These are phyloP conservation scores for Lordiphosa mommai DNA, from an alignment of 1,140 invertebrate species.

Conservation along the genomic window DNA sequence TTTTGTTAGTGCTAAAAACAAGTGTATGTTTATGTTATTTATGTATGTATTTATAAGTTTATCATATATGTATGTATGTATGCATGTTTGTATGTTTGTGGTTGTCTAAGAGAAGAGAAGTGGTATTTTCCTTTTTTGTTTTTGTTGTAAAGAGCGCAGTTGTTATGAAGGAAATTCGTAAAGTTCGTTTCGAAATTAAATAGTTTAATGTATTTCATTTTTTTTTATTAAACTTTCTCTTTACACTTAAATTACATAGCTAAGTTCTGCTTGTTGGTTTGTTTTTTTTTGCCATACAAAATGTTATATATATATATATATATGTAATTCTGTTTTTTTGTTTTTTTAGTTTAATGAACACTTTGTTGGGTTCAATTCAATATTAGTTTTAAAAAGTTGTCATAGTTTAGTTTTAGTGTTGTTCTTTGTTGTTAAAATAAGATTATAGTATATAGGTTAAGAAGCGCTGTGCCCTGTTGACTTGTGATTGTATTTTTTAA, in stretches of 20 bases:
- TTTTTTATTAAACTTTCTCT: slow-evolving; percentile 57
- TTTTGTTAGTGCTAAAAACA: slow-evolving; percentile 57
- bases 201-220: slow-evolving; percentile 43
- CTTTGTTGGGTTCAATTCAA: slow-evolving; percentile 77
- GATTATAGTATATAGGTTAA: slow-evolving; percentile 62
- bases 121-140: slow-evolving; percentile 14
- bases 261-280: slow-evolving; percentile 46
- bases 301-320: slow-evolving; percentile 44
- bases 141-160: slow-evolving; percentile 47
- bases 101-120: slow-evolving; percentile 22
- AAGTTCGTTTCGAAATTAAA: slow-evolving; percentile 45
- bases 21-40: slow-evolving; percentile 36
- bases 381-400: slow-evolving; percentile 74
- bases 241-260: slow-evolving; percentile 66
- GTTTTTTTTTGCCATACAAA: slow-evolving; percentile 57
- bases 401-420: slow-evolving; percentile 53
- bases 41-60: background rate
- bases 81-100: slow-evolving; percentile 10
- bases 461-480: slow-evolving; percentile 76
- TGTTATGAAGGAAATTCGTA: slow-evolving; percentile 52
- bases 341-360: slow-evolving; percentile 72
- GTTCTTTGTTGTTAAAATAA: slow-evolving; percentile 63
- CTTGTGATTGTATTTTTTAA: slow-evolving; percentile 55
- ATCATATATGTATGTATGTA: slow-evolving; percentile 9
- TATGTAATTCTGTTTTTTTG: slow-evolving; percentile 31